Evolutionary conservation across 2,797 vertebrate genomes (phyloP), one percentile per base, ranked within the genome.

Genomic region (Micromesistius poutassou): DNA sequence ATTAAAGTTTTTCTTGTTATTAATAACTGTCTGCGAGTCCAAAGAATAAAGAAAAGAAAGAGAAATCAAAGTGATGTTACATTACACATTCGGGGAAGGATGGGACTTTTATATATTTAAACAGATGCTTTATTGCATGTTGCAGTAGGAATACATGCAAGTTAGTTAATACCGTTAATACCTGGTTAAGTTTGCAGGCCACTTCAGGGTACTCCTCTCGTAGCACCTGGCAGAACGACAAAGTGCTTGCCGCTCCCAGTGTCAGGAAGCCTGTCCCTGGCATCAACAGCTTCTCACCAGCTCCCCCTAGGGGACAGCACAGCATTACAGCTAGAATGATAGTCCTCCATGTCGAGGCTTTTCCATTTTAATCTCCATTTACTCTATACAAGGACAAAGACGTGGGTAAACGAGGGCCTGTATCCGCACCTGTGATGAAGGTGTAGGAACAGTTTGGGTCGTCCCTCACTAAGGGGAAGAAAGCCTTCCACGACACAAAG

Each of bases 181-280:
- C 94, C 95, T 94, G 91, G 81, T 93, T 95, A 77, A 91, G 90
- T 81, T 94, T 94, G 86, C 95, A 96, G 73, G 93, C 85, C 50
- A 94, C 81, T 7, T 96, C 91, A 0, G 94, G 94, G 77, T 96
- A 96, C 71, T 96, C 96, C 55, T 95, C 94, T 36, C 93, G 87
- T 2, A 96, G 87, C 0, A 95, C 92, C 84, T 94, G 94, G 81
- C 95, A 95, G 90, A 96, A 96, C 0, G 95, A 93, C 86, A 96
- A 82, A 0, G 93, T 85, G 76, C 93, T 94, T 5, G 94, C 94
- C 4, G 95, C 93, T 0, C 96, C 95, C 4, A 96, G 83, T 0
- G 94, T 96, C 81, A 96, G 90, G 90, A 96, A 96, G 30, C 95
- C 95, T 0, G 95, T 96, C 0, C 95, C 95, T 0, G 94, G 95